These are phyloP conservation scores for Lochmaea crataegi DNA, from an alignment of 2,888 invertebrate genomes.

Conservation along the genomic window DNA sequence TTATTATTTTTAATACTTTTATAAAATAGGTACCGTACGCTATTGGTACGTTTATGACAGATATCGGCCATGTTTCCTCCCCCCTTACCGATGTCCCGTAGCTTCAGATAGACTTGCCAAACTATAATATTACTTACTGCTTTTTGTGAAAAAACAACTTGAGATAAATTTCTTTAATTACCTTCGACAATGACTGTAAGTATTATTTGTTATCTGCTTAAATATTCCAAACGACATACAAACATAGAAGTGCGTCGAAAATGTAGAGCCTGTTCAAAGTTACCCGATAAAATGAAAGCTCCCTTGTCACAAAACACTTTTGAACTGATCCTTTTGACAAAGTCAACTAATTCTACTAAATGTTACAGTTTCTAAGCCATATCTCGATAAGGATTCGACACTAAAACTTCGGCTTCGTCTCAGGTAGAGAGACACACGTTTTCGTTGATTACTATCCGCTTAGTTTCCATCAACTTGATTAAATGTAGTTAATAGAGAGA, in stretches of 20 bases:
- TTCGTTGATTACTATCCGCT: conserved; percentile 24
- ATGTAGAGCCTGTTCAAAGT: conserved; percentile 46
- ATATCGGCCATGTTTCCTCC: no score
- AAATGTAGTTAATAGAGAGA: conserved; percentile 21
- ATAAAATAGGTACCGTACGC: no score
- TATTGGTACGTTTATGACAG: no score
- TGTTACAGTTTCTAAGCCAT: conserved; percentile 51
- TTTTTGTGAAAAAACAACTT: no score
- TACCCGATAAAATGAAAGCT: conserved; percentile 55
- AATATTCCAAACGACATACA: neutral
- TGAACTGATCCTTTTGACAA: conserved; percentile 53
- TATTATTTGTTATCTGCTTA: neutral
- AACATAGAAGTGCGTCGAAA: no score
- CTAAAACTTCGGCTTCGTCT: conserved; percentile 48
- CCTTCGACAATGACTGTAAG: no score
- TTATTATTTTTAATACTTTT: no score
- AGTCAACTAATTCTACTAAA: conserved; percentile 52
- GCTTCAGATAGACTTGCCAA: no score
- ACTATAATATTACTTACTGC: no score
- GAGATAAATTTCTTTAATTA: no score
- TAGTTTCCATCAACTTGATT: conserved; percentile 37
- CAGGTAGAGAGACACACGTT: conserved; percentile 23
- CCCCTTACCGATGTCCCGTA: no score
- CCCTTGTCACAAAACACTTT: conserved; percentile 52
- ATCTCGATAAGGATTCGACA: conserved; percentile 51